A percentile compares a stretch with the other conserved stretches of the same genome.
phyloP scores from a whole-genome alignment of 2,888 invertebrate species.

The Amblyteles armatorius region DNA sequence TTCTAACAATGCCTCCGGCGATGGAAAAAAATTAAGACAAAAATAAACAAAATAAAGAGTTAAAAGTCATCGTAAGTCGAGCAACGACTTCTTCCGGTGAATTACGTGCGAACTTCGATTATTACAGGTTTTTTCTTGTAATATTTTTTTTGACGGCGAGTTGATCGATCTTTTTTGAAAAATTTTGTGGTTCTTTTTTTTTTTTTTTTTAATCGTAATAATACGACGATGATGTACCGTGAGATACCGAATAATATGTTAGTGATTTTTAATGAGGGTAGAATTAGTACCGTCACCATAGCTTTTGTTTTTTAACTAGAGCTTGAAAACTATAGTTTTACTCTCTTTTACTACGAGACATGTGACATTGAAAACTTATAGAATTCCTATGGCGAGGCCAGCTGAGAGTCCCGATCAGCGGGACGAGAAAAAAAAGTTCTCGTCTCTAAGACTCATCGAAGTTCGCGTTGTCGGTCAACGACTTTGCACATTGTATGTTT shows the following conservation, averaged over 20 bases:
- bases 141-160: neutral
- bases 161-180: slow-evolving; percentile 21
- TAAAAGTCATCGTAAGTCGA: slow-evolving; percentile 23
- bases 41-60: slow-evolving; percentile 26
- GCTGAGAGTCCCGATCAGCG: neutral
- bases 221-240: slow-evolving; percentile 75
- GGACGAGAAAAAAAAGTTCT: neutral
- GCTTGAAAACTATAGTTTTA: slow-evolving; percentile 70
- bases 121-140: slow-evolving; percentile 11
- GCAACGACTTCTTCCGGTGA: slow-evolving; percentile 36
- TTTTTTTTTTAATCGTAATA: slow-evolving; percentile 58
- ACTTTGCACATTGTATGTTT: slow-evolving; percentile 44
- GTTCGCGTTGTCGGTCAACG: slow-evolving; percentile 60
- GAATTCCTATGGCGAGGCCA: slow-evolving; percentile 1
- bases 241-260: slow-evolving; percentile 82
- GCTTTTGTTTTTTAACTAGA: slow-evolving; percentile 74
- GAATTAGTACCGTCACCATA: slow-evolving; percentile 84
- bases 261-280: slow-evolving; percentile 80
- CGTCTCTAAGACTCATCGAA: slow-evolving; percentile 49
- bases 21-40: slow-evolving; percentile 23
- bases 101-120: slow-evolving; percentile 58
- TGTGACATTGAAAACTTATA: slow-evolving; percentile 31
- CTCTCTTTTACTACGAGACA: slow-evolving; percentile 65
- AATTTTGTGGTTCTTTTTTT: slow-evolving; percentile 30
- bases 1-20: slow-evolving; percentile 3